These are phyloP conservation scores for Magallana ariakensis DNA, from an alignment of 1,140 invertebrate genomes.

Conservation along the genomic window DNA sequence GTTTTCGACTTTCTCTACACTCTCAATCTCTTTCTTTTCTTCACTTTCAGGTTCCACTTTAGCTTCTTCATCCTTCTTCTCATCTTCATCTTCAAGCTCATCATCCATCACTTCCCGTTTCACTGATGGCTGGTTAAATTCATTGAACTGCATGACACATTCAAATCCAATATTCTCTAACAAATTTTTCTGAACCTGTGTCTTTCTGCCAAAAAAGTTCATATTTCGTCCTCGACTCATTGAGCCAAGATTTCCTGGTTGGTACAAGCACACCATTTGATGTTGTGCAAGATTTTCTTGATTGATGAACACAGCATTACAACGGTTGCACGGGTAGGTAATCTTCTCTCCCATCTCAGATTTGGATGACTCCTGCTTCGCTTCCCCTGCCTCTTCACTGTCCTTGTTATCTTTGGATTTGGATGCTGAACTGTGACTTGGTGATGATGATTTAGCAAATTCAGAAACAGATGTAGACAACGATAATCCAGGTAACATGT, in stretches of 20 bases:
- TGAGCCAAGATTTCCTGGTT: slow-evolving; percentile 55
- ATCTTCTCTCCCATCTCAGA: slow-evolving; percentile 51
- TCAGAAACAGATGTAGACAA: slow-evolving; percentile 48
- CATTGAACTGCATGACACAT: slow-evolving; percentile 97
- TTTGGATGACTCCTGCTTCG: slow-evolving; percentile 45
- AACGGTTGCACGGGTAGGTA: slow-evolving; percentile 85
- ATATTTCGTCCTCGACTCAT: slow-evolving; percentile 80
- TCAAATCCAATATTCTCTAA: slow-evolving; percentile 96
- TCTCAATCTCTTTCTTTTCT: slow-evolving; percentile 58
- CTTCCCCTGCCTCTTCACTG: neutral
- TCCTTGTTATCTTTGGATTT: slow-evolving; percentile 43
- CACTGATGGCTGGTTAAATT: slow-evolving; percentile 84
- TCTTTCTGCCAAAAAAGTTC: slow-evolving; percentile 81
- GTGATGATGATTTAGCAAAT: slow-evolving; percentile 63
- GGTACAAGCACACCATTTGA: slow-evolving; percentile 82
- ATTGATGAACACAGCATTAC: slow-evolving; percentile 88
- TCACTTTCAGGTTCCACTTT: slow-evolving; percentile 58
- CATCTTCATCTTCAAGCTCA: slow-evolving; percentile 61
- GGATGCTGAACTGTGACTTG: slow-evolving; percentile 43
- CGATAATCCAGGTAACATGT: slow-evolving; percentile 55
- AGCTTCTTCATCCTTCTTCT: slow-evolving; percentile 44
- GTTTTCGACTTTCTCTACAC: slow-evolving; percentile 61
- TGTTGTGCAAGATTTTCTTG: slow-evolving; percentile 90
- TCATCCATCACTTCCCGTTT: slow-evolving; percentile 62
- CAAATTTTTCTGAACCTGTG: slow-evolving; percentile 93